Evolutionary conservation across 2,797 vertebrate species (phyloP).

Genomic region (Miichthys miiuy): DNA sequence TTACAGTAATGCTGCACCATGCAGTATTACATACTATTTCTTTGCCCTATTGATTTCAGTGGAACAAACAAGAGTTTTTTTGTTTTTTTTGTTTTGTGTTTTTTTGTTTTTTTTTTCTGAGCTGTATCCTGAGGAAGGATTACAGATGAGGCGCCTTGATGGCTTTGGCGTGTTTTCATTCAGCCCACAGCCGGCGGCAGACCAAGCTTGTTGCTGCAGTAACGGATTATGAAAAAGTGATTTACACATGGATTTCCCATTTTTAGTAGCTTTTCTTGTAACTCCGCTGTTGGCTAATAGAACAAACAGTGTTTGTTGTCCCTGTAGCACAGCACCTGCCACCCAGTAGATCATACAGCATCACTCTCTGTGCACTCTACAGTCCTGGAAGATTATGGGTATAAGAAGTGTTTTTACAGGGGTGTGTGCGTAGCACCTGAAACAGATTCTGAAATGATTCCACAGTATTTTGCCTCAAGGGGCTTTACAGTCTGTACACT

Average conservation of each 20-base stretch:
- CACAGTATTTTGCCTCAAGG: not conserved
- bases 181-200: constrained; percentile 41
- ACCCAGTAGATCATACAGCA: constrained; percentile 24
- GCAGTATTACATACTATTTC: constrained; percentile 6
- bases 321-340: constrained; percentile 33
- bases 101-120: constrained; percentile 21
- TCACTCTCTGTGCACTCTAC: not conserved
- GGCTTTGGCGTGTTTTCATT: constrained; percentile 63
- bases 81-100: not conserved
- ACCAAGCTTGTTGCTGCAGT: constrained; percentile 49
- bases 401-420: not conserved
- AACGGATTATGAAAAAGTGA: constrained; percentile 64
- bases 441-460: not conserved
- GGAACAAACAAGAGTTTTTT: constrained; percentile 33
- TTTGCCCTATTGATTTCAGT: constrained; percentile 48
- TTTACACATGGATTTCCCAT: constrained; percentile 61
- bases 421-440: not conserved
- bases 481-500: no score
- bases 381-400: not conserved
- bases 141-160: constrained; percentile 57
- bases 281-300: constrained; percentile 54
- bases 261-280: constrained; percentile 53
- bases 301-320: constrained; percentile 53
- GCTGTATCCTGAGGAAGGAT: constrained; percentile 56
- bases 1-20: not conserved